Base-by-base conservation (phyloP, 2,888 invertebrate genomes). In the Drosophila pegasa region DNA sequence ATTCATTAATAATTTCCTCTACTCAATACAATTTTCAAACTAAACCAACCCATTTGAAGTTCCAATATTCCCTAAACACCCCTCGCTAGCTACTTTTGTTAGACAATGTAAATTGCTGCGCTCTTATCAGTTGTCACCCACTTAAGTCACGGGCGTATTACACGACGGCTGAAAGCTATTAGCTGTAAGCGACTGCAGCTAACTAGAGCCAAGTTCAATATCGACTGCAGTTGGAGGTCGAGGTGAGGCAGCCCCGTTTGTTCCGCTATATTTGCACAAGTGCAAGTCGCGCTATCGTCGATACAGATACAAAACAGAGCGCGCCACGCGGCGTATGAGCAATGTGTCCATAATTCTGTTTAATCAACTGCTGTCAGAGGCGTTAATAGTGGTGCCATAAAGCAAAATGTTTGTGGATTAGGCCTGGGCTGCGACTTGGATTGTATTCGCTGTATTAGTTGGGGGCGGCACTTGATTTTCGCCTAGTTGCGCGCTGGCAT, bases 171-270 rank as follows among this genome's bases (percentile, higher is more conserved):
- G 27, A 3, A 18, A 22, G 54, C 55, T 64, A 60, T 51, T 54
- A 60, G 40, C 48, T 8, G 16, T 37, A 12, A 48, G 25, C 54
- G n/a, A 50, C 40, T 16, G 41, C 40, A 20, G 41, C 10, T 41
- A 29, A 35, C 29, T 1, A n/a, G n/a, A n/a, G 78, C 56, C 89
- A 88, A 83, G 89, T 83, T 83, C 89, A 88, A 88, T 66, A 70
- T 51, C 62, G 57, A 72, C 40, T 81, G 78, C 78, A 77, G 33
- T 59, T 61, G 58, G 65, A 75, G 67, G 69, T 60, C 43, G 64
- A 48, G 37, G 55, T 54, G 45, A 43, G 38, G 18, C 40, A 48
- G 61, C 33, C 38, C 35, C n/a, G n/a, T n/a, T n/a, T n/a, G n/a
- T 56, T 64, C 62, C 75, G 61, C 43, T 66, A 45, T 62, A 61